phyloP scores from a whole-genome alignment of 2,113 vertebrate genomes.

The human (Homo sapiens) region GRCh38 chr18:47179501-47180000 shows the following conservation, averaged over 20 bases:
- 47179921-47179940: no score
- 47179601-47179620: background rate
- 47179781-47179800: background rate
- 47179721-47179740: background rate
- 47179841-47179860: background rate
- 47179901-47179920: no score
- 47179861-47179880: no score
- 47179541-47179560: background rate
- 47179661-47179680: background rate
- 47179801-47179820: background rate
- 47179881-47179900: no score
- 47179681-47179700: background rate
- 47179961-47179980: no score
- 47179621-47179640: background rate
- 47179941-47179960: no score
- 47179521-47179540: background rate
- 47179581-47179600: background rate
- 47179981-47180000: no score
- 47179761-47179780: background rate
- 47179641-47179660: background rate
- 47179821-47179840: background rate
- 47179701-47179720: background rate
- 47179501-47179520: background rate
- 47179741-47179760: background rate
- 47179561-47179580: background rate